Conservation (phyloP, 2,888 invertebrate genomes). For the Encarsia formosa region DNA sequence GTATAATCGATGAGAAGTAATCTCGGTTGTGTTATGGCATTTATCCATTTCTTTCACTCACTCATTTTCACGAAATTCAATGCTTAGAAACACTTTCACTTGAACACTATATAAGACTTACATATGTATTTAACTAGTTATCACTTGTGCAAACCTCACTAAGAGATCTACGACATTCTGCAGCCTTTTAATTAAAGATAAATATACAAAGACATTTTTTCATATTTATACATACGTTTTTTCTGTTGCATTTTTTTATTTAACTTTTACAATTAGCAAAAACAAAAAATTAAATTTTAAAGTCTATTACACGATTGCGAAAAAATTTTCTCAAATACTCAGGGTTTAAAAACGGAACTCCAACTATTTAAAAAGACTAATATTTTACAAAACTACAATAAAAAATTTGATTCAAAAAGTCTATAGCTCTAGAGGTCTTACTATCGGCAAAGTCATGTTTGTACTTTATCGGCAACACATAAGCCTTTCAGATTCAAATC, state of each 20-base stretch:
- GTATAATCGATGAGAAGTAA: constrained; percentile 20
- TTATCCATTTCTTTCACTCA: constrained; percentile 1
- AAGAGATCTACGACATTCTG: constrained; percentile 16
- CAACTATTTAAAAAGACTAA: background rate
- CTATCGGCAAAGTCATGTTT: no score
- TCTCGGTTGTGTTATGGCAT: constrained; percentile 22
- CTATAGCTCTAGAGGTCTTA: no score
- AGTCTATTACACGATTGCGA: background rate
- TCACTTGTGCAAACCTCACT: constrained; percentile 20
- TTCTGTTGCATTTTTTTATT: background rate
- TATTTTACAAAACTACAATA: background rate
- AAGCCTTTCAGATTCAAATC: no score
- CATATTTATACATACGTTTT: constrained; percentile 2
- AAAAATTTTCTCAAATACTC: constrained; percentile 1
- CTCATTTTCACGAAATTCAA: constrained; percentile 6
- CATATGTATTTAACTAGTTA: constrained; percentile 23
- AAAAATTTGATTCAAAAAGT: constrained; percentile 1
- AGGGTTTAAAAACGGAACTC: constrained; percentile 6
- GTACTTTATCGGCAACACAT: no score
- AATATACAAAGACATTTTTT: constrained; percentile 16
- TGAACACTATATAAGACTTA: constrained; percentile 17
- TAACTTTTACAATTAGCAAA: background rate
- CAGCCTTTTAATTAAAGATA: constrained; percentile 23
- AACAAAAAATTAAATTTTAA: constrained; percentile 3
- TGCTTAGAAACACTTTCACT: constrained; percentile 12